Base-by-base conservation (phyloP, 2,888 invertebrate species). In the Mylabris sibirica region DNA sequence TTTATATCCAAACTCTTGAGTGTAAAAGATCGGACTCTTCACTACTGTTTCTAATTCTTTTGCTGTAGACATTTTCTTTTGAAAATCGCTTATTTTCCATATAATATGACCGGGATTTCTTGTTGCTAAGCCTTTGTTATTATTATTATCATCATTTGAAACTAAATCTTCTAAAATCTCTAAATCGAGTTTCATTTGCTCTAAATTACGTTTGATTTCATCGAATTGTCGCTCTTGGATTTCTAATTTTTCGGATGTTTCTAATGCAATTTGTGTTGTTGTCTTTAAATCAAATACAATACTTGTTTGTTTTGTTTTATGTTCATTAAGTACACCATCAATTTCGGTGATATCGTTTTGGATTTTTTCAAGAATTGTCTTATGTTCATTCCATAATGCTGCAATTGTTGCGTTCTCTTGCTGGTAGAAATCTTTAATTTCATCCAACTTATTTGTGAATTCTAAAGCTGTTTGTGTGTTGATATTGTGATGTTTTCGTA, bases 1-100 rank as follows among this genome's bases (percentile, higher is more conserved):
- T 3, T 90, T 90, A 82, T 93, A 93, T n/a, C 93, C 93, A 75
- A 90, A 92, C 70, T 89, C 89, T 77, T 89, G 89, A 53, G 91
- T 90, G 53, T 89, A 88, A 81, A 93, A 93, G 71, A 90, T 84
- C 0, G 92, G 90, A 77, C 93, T 92, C 72, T 88, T 89, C 1
- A 92, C 79, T 0, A 90, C 87, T 0, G 88, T 86, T 71, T 90
- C 90, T 60, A 87, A 89, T 59, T 90, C 89, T 75, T 90, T 91
- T 0, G 93, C 90, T 22, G 90, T 90, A 63, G 88, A 89, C 86
- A 93, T 88, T 72, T 92, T 90, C 11, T 88, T 85, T 0, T 87
- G 83, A 77, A 90, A 92, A 72, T 90, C 87, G 69, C 89, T 89
- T 77, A 93, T 90, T 75, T 90, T 88, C 93, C 93, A 93, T 53